These are phyloP conservation scores for Mungos mungo DNA, from an alignment of 2,113 vertebrate genomes.

Conservation along the genomic window DNA sequence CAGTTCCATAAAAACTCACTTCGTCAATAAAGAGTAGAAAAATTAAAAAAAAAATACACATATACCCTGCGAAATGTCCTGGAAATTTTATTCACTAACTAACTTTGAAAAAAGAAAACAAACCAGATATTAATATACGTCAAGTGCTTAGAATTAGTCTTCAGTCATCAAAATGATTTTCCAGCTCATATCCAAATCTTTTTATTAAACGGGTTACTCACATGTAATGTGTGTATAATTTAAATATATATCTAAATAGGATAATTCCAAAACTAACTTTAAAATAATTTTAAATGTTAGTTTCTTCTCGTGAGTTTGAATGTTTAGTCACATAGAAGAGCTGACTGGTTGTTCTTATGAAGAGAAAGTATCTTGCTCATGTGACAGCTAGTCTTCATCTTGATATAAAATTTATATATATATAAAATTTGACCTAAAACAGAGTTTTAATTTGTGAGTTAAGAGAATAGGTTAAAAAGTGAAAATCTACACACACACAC, in stretches of 20 bases:
- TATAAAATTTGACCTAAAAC: not conserved
- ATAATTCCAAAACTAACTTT: not conserved
- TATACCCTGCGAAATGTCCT: not conserved
- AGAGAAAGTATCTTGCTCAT: not conserved
- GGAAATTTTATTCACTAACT: not conserved
- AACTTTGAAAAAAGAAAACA: not conserved
- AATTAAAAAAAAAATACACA: not conserved
- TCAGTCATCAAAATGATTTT: conserved; percentile 10
- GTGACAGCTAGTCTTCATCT: not conserved
- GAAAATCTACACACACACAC: not conserved
- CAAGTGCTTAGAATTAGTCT: not conserved
- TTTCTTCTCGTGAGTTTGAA: not conserved
- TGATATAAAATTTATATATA: not conserved
- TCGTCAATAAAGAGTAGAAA: not conserved
- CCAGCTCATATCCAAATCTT: not conserved
- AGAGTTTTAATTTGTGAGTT: not conserved
- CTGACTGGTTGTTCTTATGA: not conserved
- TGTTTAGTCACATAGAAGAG: not conserved
- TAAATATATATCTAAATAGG: not conserved
- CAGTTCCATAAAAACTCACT: not conserved
- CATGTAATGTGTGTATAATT: not conserved
- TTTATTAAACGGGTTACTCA: not conserved
- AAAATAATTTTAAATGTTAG: not conserved
- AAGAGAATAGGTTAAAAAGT: not conserved
- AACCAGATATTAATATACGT: not conserved